Percentiles rank a stretch among this genome's conserved stretches.
These are phyloP conservation scores for Danaus chrysippus DNA, from an alignment of 2,888 invertebrate species.

Conservation along the genomic window DNA sequence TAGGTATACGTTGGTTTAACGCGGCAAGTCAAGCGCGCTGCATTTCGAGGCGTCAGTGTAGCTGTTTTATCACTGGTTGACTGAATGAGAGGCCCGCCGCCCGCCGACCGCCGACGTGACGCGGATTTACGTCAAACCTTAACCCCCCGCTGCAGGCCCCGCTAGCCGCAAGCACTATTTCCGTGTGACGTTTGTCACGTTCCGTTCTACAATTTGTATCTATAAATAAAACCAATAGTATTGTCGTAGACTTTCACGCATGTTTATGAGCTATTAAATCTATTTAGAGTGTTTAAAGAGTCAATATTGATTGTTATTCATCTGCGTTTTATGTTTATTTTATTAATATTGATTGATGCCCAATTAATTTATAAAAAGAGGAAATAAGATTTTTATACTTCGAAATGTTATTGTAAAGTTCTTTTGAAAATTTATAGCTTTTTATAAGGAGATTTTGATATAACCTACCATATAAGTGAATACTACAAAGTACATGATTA, in stretches of 20 bases:
- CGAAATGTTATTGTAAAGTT: too few relatives aligned
- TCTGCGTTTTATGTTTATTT: too few relatives aligned
- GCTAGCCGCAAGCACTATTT: constrained; percentile 19
- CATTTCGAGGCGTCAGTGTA: constrained; percentile 57
- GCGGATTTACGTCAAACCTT: constrained; percentile 31
- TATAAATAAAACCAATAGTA: constrained; percentile 1
- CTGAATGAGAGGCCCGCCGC: constrained; percentile 33
- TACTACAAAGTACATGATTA: too few relatives aligned
- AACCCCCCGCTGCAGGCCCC: constrained; percentile 23
- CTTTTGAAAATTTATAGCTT: too few relatives aligned
- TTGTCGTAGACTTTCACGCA: not conserved
- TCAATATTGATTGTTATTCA: too few relatives aligned
- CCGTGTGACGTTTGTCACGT: constrained; percentile 23
- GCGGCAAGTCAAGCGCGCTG: constrained; percentile 58
- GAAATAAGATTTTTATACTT: too few relatives aligned
- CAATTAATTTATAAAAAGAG: too few relatives aligned
- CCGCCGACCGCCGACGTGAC: constrained; percentile 27
- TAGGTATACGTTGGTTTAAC: constrained; percentile 55
- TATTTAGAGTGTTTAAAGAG: not conserved
- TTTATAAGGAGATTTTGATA: too few relatives aligned
- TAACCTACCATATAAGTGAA: too few relatives aligned
- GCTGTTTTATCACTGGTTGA: constrained; percentile 67
- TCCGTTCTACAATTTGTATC: constrained; percentile 17
- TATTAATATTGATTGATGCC: too few relatives aligned
- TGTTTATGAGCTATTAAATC: constrained; percentile 7